Evolutionary conservation across 2,797 vertebrate species (phyloP), one percentile per base, ranked within the genome.

Genomic region (Tapirus indicus): DNA sequence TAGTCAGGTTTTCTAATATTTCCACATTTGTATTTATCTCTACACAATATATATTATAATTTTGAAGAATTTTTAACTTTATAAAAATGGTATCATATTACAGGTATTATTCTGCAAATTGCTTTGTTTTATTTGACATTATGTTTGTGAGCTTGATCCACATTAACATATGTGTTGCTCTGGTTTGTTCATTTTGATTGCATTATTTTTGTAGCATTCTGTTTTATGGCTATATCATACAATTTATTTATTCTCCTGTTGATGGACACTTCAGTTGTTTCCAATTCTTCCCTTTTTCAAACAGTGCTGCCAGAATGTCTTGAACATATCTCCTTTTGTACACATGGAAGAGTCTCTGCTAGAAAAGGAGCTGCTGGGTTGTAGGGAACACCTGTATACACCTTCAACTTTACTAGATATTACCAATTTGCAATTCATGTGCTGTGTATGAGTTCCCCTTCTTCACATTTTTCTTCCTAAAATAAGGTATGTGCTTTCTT

Each of bases 251-350:
- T 91, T 78, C 32, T 41, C 56, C 23, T 91, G 5, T 35, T 87
- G 52, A 74, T 82, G 16, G 41, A 11, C 16, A 66, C 54, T 88
- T 95, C 32, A 86, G 29, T 80, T 94, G 8, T 78, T 97, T 95
- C 44, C 25, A 21, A 9, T 60, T 79, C 44, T 62, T 83, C 8
- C 8, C 8, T 12, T 66, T 95, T 91, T 69, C n/a, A 94, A 95
- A 32, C 29, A 92, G 18, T 56, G 44, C 41, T 91, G 4, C 41
- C 47, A 68, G 62, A 72, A 71, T 47, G 13, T 69, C 68, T 77
- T 90, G 49, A 75, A 77, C 23, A 6, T 47, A 72, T 72, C 20
- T 88, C 27, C 71, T 93, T 74, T 49, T 87, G 23, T 64, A 64
- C 52, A 47, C 38, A 3, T 35, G 35, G 18, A 72, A 91, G 72